Conservation (phyloP, 2,113 vertebrate genomes). For the Poicephalus gulielmi region DNA sequence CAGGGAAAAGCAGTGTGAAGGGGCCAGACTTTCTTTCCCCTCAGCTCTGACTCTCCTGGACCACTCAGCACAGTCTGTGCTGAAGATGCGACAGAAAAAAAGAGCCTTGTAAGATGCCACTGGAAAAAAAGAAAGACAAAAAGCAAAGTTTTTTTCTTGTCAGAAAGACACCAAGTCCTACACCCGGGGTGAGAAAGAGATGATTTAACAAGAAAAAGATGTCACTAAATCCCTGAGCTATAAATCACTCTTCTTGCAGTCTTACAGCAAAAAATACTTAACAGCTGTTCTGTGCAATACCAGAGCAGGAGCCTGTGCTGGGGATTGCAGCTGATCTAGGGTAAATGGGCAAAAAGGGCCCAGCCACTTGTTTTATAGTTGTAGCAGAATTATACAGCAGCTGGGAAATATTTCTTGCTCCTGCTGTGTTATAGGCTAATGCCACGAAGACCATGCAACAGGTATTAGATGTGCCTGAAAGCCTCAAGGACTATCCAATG, state of each 20-base stretch:
- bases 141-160: not conserved
- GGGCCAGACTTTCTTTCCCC: not conserved
- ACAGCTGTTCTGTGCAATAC: fast-evolving
- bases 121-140: not conserved
- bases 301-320: not conserved
- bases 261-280: not conserved
- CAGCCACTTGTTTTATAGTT: not conserved
- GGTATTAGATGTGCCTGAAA: not conserved
- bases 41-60: not conserved
- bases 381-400: not conserved
- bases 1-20: not conserved
- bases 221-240: slow-evolving; percentile 17
- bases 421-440: not conserved
- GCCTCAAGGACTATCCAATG: not conserved
- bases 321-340: not conserved
- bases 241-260: slow-evolving; percentile 16
- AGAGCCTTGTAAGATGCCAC: not conserved
- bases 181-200: not conserved
- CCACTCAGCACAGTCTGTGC: not conserved
- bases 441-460: fast-evolving
- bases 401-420: not conserved
- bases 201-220: slow-evolving; percentile 37
- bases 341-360: not conserved
- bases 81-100: not conserved
- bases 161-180: not conserved